Base-by-base conservation (phyloP, 2,797 vertebrate genomes). In the Alosa sapidissima region DNA sequence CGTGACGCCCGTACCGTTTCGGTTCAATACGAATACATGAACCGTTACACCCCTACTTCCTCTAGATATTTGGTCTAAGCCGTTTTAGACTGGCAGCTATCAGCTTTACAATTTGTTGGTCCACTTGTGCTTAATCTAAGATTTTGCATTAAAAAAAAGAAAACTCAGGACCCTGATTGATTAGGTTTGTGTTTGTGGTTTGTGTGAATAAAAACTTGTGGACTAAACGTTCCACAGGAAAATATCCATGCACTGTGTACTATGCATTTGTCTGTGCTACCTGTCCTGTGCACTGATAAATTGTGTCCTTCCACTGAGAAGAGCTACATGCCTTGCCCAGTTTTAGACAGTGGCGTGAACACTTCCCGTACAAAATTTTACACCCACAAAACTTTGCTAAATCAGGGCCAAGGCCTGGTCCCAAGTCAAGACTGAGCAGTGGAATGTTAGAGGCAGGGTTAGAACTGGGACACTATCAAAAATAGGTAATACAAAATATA, bases 111-210 rank as follows among this genome's bases (percentile, higher is more conserved):
- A 82, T 81, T 47, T 58, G 47, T 1, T 68, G 65, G 62, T 87
- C 81, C 55, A 78, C 52, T 90, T 89, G 88, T 90, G 90, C 90
- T 90, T 88, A 49, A 87, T 87, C 84, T 84, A 86, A 84, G 88
- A 28, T 33, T 84, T 89, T 89, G 86, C 87, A 89, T 86, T 87
- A 87, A 82, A 47, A 84, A 78, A 45, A 47, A 36, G 13, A 68
- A 11, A 68, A 36, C 28, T 33, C 36, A 33, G 28, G 28, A 41
- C 68, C 68, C 68, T 6, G 41, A 78, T 78, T 45, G 21, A 21
- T 3, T 47, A 47, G 21, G 47, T 28, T 28, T 28, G 28, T 28
- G 28, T 28, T 28, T 28, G 28, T 28, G 36, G 41, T 78, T 45
- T 78, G 41, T 78, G 72, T 78, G 33, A 16, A 28, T 36, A 33